phyloP scores from a whole-genome alignment of 2,113 vertebrate species.

The Plotosus lineatus region DNA sequence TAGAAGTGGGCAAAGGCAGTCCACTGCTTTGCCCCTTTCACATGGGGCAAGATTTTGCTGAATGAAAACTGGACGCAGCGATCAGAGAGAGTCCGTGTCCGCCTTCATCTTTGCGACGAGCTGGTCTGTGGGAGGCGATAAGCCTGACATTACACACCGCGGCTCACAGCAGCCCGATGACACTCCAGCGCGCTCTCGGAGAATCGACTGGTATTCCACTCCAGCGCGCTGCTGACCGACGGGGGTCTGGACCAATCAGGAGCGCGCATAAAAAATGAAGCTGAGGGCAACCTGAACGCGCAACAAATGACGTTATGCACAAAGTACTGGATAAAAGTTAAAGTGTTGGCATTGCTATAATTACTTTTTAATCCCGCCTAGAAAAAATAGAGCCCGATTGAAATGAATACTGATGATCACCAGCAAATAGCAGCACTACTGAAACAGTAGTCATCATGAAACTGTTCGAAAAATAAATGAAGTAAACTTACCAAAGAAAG shows the following conservation, averaged over 20 bases:
- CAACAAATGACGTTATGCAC: constrained; percentile 38
- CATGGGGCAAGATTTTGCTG: constrained; percentile 52
- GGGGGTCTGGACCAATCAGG: constrained; percentile 34
- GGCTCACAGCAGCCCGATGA: constrained; percentile 42
- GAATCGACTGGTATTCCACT: constrained; percentile 31
- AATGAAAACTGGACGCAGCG: constrained; percentile 45
- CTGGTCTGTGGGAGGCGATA: constrained; percentile 40
- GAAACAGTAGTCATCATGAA: neutral
- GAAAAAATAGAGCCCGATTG: constrained; percentile 6
- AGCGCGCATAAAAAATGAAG: neutral
- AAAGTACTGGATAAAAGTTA: constrained; percentile 13
- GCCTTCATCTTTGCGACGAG: constrained; percentile 50
- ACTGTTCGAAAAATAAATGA: neutral
- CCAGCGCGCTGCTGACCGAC: constrained; percentile 38
- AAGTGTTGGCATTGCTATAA: neutral
- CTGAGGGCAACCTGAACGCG: neutral
- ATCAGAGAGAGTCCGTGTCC: constrained; percentile 48
- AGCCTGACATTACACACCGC: constrained; percentile 46
- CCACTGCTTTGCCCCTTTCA: constrained; percentile 55
- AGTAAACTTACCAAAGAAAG: too few species aligned
- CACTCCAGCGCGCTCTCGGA: constrained; percentile 47
- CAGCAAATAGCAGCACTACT: constrained; percentile 10
- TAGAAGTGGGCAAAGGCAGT: constrained; percentile 55
- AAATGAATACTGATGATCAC: constrained; percentile 32
- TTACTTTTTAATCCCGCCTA: constrained; percentile 7